Conservation (phyloP, 2,797 vertebrate species). For the Danio aesculapii region DNA sequence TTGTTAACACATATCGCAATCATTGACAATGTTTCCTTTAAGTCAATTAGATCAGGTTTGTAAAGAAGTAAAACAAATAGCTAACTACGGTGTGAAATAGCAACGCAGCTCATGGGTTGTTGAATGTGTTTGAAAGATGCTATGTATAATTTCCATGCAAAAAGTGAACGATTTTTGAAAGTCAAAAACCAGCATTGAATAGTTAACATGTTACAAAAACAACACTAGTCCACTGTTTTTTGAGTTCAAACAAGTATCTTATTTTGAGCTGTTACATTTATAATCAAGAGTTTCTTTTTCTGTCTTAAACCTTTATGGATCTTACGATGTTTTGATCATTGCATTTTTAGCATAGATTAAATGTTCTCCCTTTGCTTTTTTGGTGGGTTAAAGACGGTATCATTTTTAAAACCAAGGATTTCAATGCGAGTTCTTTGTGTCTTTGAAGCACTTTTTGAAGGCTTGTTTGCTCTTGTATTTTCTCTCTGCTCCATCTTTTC, state of each 20-base stretch:
- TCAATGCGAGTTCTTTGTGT: constrained; percentile 75
- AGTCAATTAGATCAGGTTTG: constrained; percentile 17
- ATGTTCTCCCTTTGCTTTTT: constrained; percentile 71
- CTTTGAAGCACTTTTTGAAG: constrained; percentile 87
- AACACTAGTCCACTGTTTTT: constrained; percentile 60
- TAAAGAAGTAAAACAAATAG: not conserved
- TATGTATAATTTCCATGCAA: not conserved
- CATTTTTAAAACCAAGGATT: constrained; percentile 61
- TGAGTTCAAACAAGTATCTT: constrained; percentile 68
- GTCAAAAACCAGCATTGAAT: constrained; percentile 6
- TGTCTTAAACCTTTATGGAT: constrained; percentile 25
- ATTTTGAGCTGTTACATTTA: constrained; percentile 46
- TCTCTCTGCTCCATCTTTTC: constrained; percentile 95
- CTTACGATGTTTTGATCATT: constrained; percentile 45
- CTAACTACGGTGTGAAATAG: constrained; percentile 13
- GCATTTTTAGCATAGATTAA: constrained; percentile 48
- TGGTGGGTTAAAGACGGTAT: constrained; percentile 61
- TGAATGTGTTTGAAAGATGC: constrained; percentile 17
- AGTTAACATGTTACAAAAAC: constrained; percentile 1
- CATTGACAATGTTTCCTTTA: constrained; percentile 47
- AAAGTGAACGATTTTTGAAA: constrained; percentile 30
- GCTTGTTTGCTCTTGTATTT: constrained; percentile 93
- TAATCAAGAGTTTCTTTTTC: constrained; percentile 38
- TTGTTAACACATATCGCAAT: too few species aligned
- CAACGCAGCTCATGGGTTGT: constrained; percentile 18